Evolutionary conservation across 2,888 invertebrate genomes (phyloP).

Genomic region (Magallana nippona): DNA sequence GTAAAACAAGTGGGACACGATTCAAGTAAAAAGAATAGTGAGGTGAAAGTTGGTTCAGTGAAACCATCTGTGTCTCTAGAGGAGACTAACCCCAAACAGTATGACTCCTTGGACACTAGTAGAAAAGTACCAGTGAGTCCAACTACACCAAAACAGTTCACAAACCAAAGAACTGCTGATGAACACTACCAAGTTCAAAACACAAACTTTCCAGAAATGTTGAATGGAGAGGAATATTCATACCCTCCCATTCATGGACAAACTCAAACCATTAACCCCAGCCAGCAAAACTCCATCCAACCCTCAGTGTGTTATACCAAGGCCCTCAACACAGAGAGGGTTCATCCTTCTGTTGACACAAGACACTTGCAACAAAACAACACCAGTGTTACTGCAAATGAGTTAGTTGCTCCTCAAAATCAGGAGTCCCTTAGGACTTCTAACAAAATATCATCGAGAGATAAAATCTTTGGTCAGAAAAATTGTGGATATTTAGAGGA

Average conservation of each 20-base stretch:
- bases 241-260: neutral
- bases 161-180: too few species aligned
- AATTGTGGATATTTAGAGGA: too few species aligned
- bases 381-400: too few species aligned
- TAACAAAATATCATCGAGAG: too few species aligned
- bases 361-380: too few species aligned
- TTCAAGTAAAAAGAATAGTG: neutral
- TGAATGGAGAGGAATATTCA: too few species aligned
- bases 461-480: too few species aligned
- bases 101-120: neutral
- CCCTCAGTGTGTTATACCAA: neutral
- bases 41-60: neutral
- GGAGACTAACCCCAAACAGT: neutral
- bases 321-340: neutral
- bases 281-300: neutral
- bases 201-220: too few species aligned
- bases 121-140: neutral
- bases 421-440: too few species aligned
- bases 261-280: neutral
- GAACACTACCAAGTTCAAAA: too few species aligned
- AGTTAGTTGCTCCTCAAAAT: too few species aligned
- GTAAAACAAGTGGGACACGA: neutral
- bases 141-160: neutral
- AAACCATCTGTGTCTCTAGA: neutral
- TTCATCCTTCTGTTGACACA: too few species aligned